phyloP scores from a whole-genome alignment of 2,888 invertebrate species.

The Glyphotaelius pellucidus region DNA sequence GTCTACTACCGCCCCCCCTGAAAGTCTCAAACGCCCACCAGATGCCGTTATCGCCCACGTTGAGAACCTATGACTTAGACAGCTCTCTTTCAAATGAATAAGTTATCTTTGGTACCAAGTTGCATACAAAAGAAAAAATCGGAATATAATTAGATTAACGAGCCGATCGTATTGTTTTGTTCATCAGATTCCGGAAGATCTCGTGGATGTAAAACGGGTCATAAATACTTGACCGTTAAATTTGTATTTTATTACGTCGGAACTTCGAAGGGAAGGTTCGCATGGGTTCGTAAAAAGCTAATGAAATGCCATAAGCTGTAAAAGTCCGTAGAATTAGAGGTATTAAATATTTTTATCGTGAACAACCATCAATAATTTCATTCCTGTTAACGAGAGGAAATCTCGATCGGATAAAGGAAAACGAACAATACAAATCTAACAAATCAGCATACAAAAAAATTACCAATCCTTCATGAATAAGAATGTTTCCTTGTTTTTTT shows the following conservation, averaged over 20 bases:
- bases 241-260: background rate
- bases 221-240: background rate
- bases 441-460: background rate
- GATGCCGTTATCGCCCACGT: too few species aligned
- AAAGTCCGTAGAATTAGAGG: background rate
- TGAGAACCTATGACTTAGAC: too few species aligned
- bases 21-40: too few species aligned
- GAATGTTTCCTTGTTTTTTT: too few species aligned
- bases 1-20: too few species aligned
- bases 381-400: background rate
- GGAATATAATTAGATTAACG: background rate
- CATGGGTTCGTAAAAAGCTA: background rate
- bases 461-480: too few species aligned
- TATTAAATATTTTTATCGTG: background rate
- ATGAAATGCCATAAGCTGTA: background rate
- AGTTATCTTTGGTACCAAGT: background rate
- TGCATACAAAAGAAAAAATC: background rate
- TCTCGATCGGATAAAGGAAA: background rate
- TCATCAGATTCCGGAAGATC: background rate
- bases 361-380: background rate
- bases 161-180: background rate
- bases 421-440: background rate
- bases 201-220: background rate
- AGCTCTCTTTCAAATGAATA: background rate
- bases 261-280: background rate